Base-by-base conservation (phyloP, 1,140 invertebrate genomes). In the Cylas formicarius region DNA sequence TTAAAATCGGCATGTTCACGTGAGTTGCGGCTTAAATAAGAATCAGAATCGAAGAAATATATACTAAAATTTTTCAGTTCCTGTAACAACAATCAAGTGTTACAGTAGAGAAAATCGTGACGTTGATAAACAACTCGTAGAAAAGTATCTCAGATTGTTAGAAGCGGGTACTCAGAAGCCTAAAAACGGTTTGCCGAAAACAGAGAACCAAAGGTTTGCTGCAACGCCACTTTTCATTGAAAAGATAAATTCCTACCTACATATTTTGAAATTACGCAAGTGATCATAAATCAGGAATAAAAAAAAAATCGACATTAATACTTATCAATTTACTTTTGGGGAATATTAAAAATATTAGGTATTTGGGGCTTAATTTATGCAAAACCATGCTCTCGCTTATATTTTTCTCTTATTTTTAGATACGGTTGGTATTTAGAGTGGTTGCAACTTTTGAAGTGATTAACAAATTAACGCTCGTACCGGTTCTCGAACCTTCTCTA, bases 401-500 rank as follows among this genome's bases (percentile, higher is more conserved):
- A n/a, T n/a, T n/a, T n/a, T n/a, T n/a, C n/a, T 46, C 39, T 41
- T 21, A 8, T 34, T 55, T 55, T 24, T 39, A 68, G 66, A 42
- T 68, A 68, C 58, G 67, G 67, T 7, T 68, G 65, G 65, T 66
- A 64, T 48, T 53, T 64, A 32, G 32, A 51, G 61, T 19, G 40
- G 52, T 27, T 63, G 53, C 50, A 38, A 17, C 21, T 13, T n/a
- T 9, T 21, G 13, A 21, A 31, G 43, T 11, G 24, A 33, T 19
- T 28, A 16, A 9, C 10, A 27, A 31, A 35, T 13, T 40, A 38
- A 33, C 13, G n/a, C 32, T 41, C 45, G 63, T 69, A 88, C 86
- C 85, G 71, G 89, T 92, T 69, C 82, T 75, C 9, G 85, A 90
- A 42, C 74, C 88, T 66, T 91, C 87, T 53, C 80, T 74, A 44